These are phyloP conservation scores for Oopsacas minuta DNA, from an alignment of 37 sponge, comb jelly and placozoan species.

Conservation along the genomic window DNA sequence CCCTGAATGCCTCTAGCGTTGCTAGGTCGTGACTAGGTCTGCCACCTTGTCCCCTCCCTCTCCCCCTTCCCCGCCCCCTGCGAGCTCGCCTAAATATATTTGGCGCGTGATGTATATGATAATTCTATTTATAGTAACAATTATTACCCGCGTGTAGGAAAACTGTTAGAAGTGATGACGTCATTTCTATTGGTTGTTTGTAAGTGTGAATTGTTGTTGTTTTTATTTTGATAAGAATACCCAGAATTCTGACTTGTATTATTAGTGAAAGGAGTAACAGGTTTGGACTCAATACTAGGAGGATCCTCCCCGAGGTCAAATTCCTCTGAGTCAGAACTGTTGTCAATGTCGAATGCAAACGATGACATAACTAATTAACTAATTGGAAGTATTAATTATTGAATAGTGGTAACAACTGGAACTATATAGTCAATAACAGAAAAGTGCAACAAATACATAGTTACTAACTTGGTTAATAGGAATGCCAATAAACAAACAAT, in stretches of 20 bases:
- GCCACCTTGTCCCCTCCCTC: background rate
- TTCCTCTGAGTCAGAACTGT: slow-evolving; percentile 6
- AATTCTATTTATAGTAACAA: background rate
- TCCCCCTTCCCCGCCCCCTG: background rate
- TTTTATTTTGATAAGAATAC: too few species aligned
- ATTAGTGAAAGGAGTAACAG: too few species aligned
- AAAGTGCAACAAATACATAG: too few species aligned
- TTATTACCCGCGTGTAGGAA: background rate
- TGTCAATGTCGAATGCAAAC: background rate
- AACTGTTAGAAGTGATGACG: background rate
- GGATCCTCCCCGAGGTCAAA: background rate
- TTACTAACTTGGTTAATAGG: too few species aligned
- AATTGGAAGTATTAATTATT: too few species aligned
- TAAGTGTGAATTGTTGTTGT: background rate
- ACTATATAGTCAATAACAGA: too few species aligned
- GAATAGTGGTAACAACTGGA: too few species aligned
- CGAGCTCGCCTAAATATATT: background rate
- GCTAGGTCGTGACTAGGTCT: background rate
- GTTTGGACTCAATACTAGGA: too few species aligned
- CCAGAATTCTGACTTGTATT: too few species aligned
- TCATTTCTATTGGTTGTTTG: background rate
- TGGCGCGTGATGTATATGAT: too few species aligned
- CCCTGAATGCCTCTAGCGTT: slow-evolving; percentile 23
- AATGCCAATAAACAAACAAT: background rate
- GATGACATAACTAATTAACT: background rate